phyloP scores from a whole-genome alignment of 2,113 vertebrate species.

The Hylia prasina region DNA sequence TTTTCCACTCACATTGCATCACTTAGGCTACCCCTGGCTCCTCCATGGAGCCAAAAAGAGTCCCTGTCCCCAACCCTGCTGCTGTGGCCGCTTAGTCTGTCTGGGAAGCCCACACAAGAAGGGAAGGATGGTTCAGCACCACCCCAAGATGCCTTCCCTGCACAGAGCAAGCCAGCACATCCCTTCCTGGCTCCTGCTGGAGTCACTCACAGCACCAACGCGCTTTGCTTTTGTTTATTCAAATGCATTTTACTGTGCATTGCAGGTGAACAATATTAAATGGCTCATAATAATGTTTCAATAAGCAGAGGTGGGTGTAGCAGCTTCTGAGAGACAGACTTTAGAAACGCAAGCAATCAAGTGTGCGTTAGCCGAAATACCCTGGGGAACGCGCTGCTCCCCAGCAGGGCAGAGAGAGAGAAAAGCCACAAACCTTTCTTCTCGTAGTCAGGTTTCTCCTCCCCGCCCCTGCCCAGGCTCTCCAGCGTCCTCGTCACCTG shows the following conservation, averaged over 20 bases:
- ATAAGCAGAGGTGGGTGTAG: constrained; percentile 42
- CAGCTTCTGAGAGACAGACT: neutral
- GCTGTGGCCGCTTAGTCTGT: fast-evolving
- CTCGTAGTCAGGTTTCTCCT: constrained; percentile 81
- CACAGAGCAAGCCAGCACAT: neutral
- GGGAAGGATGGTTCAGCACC: neutral
- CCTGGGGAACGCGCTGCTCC: neutral
- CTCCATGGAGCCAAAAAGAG: fast-evolving
- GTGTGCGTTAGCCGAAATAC: neutral
- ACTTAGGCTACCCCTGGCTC: neutral
- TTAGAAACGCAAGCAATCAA: constrained; percentile 2
- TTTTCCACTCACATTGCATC: neutral
- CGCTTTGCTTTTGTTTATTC: constrained; percentile 23
- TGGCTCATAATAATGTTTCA: constrained; percentile 37
- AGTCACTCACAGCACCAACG: neutral
- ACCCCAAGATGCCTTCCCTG: neutral
- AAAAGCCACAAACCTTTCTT: constrained; percentile 80
- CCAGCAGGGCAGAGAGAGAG: neutral
- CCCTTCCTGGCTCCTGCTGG: neutral
- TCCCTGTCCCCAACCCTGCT: neutral
- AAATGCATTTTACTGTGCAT: neutral
- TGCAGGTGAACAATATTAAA: constrained; percentile 47
- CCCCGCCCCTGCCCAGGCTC: constrained; percentile 76
- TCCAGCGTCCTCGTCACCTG: constrained; percentile 75
- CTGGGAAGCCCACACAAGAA: neutral